Percentiles rank a stretch among this genome's conserved stretches.
Evolutionary conservation across 2,888 invertebrate species (phyloP).

Genomic region (Spisula subtruncata): DNA sequence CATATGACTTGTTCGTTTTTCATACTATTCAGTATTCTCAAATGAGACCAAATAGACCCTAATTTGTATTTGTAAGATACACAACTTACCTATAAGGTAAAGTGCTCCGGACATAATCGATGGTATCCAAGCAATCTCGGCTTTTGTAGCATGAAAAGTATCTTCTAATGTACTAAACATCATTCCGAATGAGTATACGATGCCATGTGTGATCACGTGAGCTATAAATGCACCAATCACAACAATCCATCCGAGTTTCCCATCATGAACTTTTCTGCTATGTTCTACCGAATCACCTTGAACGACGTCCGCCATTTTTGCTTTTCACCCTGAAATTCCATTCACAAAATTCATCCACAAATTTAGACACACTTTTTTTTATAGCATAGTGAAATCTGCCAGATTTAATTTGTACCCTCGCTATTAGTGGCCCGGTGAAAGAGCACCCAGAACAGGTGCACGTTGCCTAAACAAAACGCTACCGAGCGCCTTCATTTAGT

Average conservation of each 20-base stretch:
- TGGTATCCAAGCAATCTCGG: constrained; percentile 92
- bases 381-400: too few relatives aligned
- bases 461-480: too few relatives aligned
- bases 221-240: constrained; percentile 98
- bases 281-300: background rate
- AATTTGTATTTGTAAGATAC: too few relatives aligned
- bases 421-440: too few relatives aligned
- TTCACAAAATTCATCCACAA: background rate
- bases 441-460: too few relatives aligned
- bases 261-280: constrained; percentile 89
- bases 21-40: too few relatives aligned
- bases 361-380: too few relatives aligned
- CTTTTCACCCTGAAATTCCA: background rate
- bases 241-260: constrained; percentile 98
- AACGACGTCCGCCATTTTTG: background rate
- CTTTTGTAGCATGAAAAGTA: constrained; percentile 94
- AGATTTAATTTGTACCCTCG: too few relatives aligned
- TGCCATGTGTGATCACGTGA: constrained; percentile 97
- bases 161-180: constrained; percentile 95
- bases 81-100: constrained; percentile 54
- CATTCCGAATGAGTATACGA: constrained; percentile 99
- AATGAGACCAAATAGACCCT: too few relatives aligned
- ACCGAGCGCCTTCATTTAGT: too few relatives aligned
- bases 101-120: constrained; percentile 51
- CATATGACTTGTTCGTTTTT: too few relatives aligned